Evolutionary conservation across 2,113 vertebrate genomes (phyloP).

Genomic region (Cheilinus undulatus): DNA sequence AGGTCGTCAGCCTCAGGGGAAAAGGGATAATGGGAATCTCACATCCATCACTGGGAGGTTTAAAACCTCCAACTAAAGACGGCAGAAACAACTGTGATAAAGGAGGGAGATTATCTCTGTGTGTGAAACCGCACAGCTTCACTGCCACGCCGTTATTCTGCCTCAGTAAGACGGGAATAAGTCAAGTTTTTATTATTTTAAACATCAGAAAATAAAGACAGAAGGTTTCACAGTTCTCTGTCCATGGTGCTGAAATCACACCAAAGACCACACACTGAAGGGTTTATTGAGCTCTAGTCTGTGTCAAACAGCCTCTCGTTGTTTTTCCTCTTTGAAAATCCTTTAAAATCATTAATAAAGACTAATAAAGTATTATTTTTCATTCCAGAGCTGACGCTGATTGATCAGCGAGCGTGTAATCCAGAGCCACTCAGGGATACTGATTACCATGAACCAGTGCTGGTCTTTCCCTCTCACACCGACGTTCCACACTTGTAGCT

Average conservation of each 20-base stretch:
- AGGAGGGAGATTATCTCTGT: neutral
- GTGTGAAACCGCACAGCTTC: neutral
- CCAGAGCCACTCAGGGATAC: neutral
- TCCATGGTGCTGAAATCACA: neutral
- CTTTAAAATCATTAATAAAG: no score
- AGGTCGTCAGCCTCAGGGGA: neutral
- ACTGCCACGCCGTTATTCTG: no score
- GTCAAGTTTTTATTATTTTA: no score
- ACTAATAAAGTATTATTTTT: no score
- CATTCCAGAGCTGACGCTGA: no score
- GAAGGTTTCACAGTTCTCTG: no score
- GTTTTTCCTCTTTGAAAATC: no score
- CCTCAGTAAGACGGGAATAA: no score
- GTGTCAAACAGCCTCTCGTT: no score
- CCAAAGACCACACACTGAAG: neutral
- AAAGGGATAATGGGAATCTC: constrained; percentile 1
- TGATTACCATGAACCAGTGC: neutral
- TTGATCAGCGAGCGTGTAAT: neutral
- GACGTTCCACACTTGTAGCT: neutral
- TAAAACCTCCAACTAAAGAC: neutral
- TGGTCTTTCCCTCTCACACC: neutral
- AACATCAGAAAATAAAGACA: no score
- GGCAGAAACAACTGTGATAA: neutral
- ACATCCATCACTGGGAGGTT: constrained; percentile 4
- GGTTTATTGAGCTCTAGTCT: no score